These are phyloP conservation scores for Polypterus bichir DNA, from an alignment of 2,113 vertebrate species.

Conservation along the genomic window DNA sequence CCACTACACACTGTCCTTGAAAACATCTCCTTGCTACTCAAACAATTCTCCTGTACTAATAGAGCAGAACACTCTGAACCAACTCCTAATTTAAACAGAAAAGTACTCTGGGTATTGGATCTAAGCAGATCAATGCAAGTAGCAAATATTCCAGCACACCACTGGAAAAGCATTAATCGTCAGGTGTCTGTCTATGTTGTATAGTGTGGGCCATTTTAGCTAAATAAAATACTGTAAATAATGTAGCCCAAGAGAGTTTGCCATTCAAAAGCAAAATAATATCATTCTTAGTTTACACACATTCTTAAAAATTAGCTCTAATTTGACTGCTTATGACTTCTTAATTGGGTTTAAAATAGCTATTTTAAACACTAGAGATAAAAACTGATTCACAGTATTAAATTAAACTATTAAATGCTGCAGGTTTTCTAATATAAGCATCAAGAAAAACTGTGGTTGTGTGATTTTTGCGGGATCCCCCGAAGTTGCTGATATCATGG, in stretches of 20 bases:
- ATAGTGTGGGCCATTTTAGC: slow-evolving; percentile 23
- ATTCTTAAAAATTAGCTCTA: too few species aligned
- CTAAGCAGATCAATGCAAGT: slow-evolving; percentile 42
- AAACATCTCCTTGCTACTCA: slow-evolving; percentile 32
- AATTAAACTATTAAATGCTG: too few species aligned
- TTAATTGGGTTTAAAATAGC: too few species aligned
- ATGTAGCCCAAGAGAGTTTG: slow-evolving; percentile 4
- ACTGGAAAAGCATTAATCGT: slow-evolving; percentile 25
- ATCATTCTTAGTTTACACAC: not conserved
- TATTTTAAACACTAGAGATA: too few species aligned
- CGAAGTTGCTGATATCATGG: too few species aligned
- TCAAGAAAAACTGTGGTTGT: too few species aligned
- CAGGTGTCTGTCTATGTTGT: slow-evolving; percentile 20
- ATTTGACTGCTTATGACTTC: too few species aligned
- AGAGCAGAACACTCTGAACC: slow-evolving; percentile 32
- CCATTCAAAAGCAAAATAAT: not conserved
- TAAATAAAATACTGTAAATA: slow-evolving; percentile 26
- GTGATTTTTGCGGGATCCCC: too few species aligned
- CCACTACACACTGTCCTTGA: slow-evolving; percentile 35
- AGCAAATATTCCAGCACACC: slow-evolving; percentile 33
- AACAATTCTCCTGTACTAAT: slow-evolving; percentile 30
- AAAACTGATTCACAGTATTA: too few species aligned
- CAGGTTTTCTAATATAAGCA: too few species aligned
- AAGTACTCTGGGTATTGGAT: slow-evolving; percentile 38
- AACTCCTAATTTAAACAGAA: slow-evolving; percentile 50